Percentiles rank a stretch among this genome's conserved stretches.
Evolutionary conservation across 2,888 invertebrate species (phyloP).

Genomic region (Amphipoea oculea): DNA sequence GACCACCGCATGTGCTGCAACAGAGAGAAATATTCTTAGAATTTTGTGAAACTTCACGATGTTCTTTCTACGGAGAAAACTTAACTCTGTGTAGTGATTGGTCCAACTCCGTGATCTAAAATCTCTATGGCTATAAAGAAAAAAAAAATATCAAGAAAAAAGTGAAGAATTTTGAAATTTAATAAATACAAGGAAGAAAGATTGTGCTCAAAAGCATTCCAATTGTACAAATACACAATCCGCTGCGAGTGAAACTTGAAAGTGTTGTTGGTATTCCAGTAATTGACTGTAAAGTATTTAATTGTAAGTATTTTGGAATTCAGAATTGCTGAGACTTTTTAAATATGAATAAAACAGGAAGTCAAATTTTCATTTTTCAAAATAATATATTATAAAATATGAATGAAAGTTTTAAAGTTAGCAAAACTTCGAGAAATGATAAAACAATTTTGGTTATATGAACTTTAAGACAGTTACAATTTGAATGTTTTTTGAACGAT

Average conservation of each 20-base stretch:
- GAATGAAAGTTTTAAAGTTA: background rate
- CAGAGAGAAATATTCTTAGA: constrained; percentile 32
- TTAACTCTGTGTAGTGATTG: constrained; percentile 4
- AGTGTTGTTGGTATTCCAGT: constrained; percentile 7
- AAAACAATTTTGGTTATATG: background rate
- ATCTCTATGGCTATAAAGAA: constrained; percentile 23
- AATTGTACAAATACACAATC: constrained; percentile 14
- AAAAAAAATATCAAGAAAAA: constrained; percentile 3
- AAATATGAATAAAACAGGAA: background rate
- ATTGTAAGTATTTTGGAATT: background rate
- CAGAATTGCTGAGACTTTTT: background rate
- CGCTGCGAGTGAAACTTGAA: constrained; percentile 11
- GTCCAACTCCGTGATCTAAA: constrained; percentile 41
- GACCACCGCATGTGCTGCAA: constrained; percentile 93
- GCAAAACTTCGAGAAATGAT: background rate
- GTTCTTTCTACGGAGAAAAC: background rate
- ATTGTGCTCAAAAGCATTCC: constrained; percentile 44
- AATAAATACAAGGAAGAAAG: constrained; percentile 10
- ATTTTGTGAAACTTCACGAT: background rate
- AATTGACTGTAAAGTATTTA: background rate
- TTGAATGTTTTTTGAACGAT: too few relatives aligned
- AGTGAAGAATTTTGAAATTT: constrained; percentile 14
- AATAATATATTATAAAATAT: background rate
- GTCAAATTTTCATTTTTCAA: background rate
- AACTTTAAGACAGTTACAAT: background rate